phyloP scores from a whole-genome alignment of 2,113 vertebrate genomes.

The Planiliza haematocheilus region DNA sequence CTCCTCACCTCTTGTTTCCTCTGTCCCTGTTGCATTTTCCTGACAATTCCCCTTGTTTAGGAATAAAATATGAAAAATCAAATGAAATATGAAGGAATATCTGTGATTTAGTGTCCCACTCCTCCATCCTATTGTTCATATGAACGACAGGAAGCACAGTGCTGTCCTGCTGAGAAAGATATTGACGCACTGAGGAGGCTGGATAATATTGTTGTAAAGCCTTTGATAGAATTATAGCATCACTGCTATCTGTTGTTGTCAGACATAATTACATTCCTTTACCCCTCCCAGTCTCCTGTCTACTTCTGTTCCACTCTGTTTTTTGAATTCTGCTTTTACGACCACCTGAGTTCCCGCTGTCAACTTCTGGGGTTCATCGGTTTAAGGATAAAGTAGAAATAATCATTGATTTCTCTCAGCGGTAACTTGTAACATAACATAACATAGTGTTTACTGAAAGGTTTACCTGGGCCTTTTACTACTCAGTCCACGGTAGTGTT shows the following conservation, averaged over 20 bases:
- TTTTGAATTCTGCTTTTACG: background rate
- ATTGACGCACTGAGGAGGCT: conserved; percentile 36
- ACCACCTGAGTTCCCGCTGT: background rate
- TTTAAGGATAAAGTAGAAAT: background rate
- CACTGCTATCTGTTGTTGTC: conserved; percentile 49
- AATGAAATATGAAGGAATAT: conserved; percentile 13
- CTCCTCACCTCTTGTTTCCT: conserved; percentile 15
- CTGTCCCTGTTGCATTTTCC: conserved; percentile 12
- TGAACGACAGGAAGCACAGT: conserved; percentile 26
- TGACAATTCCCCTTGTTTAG: too few species aligned
- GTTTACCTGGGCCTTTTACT: background rate
- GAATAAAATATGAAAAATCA: too few species aligned
- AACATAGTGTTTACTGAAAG: background rate
- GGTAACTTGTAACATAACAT: too few species aligned
- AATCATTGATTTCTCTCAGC: background rate
- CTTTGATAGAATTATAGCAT: conserved; percentile 54
- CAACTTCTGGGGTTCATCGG: background rate
- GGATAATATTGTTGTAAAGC: conserved; percentile 47
- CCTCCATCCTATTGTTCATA: conserved; percentile 12
- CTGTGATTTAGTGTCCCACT: conserved; percentile 16
- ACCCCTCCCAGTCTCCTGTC: background rate
- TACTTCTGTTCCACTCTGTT: conserved; percentile 9
- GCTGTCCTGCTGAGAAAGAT: conserved; percentile 35
- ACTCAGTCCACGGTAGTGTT: too few species aligned
- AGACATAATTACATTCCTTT: conserved; percentile 46